Base-by-base conservation (phyloP, 2,797 vertebrate species). In the Morus bassanus region DNA sequence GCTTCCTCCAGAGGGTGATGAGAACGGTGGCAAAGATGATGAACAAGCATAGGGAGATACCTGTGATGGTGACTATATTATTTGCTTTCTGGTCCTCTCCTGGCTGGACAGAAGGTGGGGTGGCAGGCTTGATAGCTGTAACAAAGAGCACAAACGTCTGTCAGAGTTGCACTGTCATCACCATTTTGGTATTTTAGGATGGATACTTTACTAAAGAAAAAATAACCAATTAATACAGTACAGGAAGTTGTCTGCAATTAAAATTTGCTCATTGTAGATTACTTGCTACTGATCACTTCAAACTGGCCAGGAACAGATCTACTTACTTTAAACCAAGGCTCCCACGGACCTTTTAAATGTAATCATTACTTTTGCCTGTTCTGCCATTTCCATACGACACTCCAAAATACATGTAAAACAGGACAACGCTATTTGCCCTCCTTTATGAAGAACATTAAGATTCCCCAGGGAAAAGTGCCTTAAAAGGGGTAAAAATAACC, bases 1-100 rank as follows among this genome's bases (percentile, higher is more conserved):
- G 96, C 96, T 99, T 99, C 89, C 99, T 98, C 99, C 99, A 99
- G 61, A 99, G 97, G 1, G 99, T 99, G 93, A 99, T 98, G 46
- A 99, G 97, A 69, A 99, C 86, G 0, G 99, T 99, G 65, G 98
- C 98, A 41, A 99, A 93, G 89, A 99, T 99, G 94, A 99, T 99
- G 88, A 98, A 98, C 93, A 99, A 90, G 92, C 99, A 99, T 9
- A 99, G 92, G 2, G 98, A 99, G 88, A 99, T 99, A 24, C 99
- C 99, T 2, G 98, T 98, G 96, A 99, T 97, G 6, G 99, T 98
- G n/a, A 99, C 98, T 64, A 99, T 97, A 83, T 99, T 99, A 73
- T 98, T 98, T 50, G 98, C 98, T 45, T 98, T 98, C 93, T 81
- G 86, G 5, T 97, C 95, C 23, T 94, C 97, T 89, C 95, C 95